Base-by-base conservation (phyloP, 2,888 invertebrate species). In the Plutella xylostella region DNA sequence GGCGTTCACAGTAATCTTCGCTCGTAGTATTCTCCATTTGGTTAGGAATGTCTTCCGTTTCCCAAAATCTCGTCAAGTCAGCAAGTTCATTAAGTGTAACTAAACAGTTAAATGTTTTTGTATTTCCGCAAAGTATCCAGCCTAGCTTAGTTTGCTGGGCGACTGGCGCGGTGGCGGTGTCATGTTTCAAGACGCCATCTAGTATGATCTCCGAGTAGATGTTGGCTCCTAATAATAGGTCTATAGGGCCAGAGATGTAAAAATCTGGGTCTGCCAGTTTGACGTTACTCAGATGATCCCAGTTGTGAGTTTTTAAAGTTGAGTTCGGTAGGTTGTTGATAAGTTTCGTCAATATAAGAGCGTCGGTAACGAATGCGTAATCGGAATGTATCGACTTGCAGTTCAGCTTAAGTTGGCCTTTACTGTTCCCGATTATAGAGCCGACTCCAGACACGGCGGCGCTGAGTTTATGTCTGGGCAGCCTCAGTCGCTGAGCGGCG, bases 61-160 rank as follows among this genome's bases (percentile, higher is more conserved):
- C 35, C 35, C 35, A 35, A 18, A 35, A 35, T 4, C 18, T 14
- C 18, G 35, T 7, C 4, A 35, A 7, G 12, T 18, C 12, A 12
- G 14, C 18, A 6, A 35, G 18, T 12, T 35, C 35, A 18, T 17
- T 17, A 3, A 14, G 18, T 4, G 35, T 35, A 14, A 35, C 35
- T 14, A 25, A 11, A 25, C 25, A 35, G 14, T 35, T 35, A 6
- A 17, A 18, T 7, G 35, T 35, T 35, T 18, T 35, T 4, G 18
- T 35, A 17, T 39, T 31, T n/a, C 41, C 45, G 17, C 40, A 43
- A 15, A 48, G 17, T 28, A 50, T 46, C 50, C 50, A 50, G 1
- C 50, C 50, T 12, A 50, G 9, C 1, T 46, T 39, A 6, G 50
- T 50, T 21, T 46, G 43, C 39, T 50, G 48, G 3, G 50, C 50